Conservation (phyloP, 2,888 invertebrate species). For the Harpalus rufipes region DNA sequence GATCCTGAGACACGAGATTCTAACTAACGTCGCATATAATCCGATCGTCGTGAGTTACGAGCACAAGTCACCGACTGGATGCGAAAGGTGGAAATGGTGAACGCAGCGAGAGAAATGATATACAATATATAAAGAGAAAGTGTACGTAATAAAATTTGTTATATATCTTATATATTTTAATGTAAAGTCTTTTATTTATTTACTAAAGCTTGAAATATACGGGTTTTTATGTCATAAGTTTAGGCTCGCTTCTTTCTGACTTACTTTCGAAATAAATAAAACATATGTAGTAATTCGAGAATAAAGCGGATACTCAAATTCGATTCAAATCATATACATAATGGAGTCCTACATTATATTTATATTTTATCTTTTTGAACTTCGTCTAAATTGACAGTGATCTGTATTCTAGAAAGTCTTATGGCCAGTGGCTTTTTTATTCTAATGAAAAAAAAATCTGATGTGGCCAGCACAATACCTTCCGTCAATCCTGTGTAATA, state of each 20-base stretch:
- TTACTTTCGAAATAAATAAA: not conserved
- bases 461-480: too few species aligned
- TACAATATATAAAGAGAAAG: not conserved
- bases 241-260: not conserved
- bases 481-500: too few species aligned
- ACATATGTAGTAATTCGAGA: too few species aligned
- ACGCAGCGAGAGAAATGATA: not conserved
- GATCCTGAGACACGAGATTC: constrained; percentile 69
- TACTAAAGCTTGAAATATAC: not conserved
- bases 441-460: too few species aligned
- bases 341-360: too few species aligned
- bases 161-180: not conserved
- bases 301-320: too few species aligned
- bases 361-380: too few species aligned
- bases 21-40: constrained; percentile 71
- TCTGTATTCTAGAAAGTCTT: too few species aligned
- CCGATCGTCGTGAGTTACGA: constrained; percentile 71
- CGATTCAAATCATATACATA: too few species aligned
- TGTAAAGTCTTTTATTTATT: constrained; percentile 3
- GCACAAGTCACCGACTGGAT: constrained; percentile 42
- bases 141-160: not conserved
- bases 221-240: not conserved
- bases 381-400: too few species aligned
- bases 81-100: too few species aligned
- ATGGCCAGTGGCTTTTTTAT: too few species aligned